Evolutionary conservation across 2,113 vertebrate genomes (phyloP).

Genomic region (Platycercus adscitus): DNA sequence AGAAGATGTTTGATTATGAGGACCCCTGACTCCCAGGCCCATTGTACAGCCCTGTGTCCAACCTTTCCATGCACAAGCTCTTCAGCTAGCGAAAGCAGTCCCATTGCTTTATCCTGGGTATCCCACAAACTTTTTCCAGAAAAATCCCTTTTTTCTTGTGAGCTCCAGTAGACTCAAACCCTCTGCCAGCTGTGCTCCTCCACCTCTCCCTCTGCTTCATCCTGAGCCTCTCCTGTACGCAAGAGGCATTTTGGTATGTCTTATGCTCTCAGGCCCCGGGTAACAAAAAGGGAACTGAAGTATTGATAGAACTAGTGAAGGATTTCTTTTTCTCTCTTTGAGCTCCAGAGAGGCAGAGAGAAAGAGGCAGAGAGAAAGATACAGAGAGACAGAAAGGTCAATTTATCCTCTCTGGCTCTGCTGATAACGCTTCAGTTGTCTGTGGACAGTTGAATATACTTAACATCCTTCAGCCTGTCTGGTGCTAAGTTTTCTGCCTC

Average conservation of each 20-base stretch:
- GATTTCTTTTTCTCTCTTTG: neutral
- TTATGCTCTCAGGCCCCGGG: neutral
- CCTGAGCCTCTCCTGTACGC: neutral
- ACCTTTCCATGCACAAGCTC: neutral
- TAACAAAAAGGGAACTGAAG: neutral
- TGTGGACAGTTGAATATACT: neutral
- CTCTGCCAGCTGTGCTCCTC: neutral
- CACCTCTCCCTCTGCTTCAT: neutral
- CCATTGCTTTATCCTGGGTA: neutral
- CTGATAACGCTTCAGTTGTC: conserved; percentile 24
- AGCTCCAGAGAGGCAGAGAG: neutral
- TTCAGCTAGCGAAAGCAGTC: neutral
- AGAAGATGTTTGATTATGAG: neutral
- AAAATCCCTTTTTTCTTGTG: neutral
- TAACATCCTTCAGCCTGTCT: neutral
- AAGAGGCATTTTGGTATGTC: neutral
- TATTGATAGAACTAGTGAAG: neutral
- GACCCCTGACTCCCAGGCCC: neutral
- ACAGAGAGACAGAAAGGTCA: neutral
- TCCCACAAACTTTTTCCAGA: neutral
- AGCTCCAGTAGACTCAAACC: neutral
- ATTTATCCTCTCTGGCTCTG: conserved; percentile 10
- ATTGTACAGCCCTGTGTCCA: neutral
- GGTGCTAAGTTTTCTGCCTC: neutral
- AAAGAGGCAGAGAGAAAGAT: neutral